Percentiles rank a stretch among this genome's conserved stretches.
phyloP scores from a whole-genome alignment of 2,888 invertebrate species.

The Hedya salicella region DNA sequence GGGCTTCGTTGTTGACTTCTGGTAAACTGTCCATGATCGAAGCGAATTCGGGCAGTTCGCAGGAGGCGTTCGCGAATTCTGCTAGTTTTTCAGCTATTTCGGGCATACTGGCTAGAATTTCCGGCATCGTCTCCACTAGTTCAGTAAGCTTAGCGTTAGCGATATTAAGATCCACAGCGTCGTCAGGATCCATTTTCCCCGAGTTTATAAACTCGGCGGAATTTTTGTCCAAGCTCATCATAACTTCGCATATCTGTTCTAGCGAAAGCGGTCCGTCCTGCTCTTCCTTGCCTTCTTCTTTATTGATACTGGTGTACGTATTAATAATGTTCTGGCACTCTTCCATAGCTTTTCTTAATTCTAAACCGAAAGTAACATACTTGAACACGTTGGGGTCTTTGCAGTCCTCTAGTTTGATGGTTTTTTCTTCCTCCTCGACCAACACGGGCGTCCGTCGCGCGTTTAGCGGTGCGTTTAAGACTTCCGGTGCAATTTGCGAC shows the following conservation, averaged over 20 bases:
- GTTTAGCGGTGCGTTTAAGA: conserved; percentile 63
- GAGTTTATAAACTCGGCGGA: conserved; percentile 70
- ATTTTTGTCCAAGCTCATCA: conserved; percentile 75
- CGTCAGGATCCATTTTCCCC: conserved; percentile 69
- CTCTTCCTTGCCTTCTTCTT: conserved; percentile 57
- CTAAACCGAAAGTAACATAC: conserved; percentile 73
- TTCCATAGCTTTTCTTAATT: conserved; percentile 80
- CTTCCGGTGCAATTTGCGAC: conserved; percentile 57
- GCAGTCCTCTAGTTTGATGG: conserved; percentile 43
- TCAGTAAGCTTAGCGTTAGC: conserved; percentile 71
- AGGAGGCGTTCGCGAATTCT: conserved; percentile 71
- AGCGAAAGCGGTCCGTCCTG: conserved; percentile 62
- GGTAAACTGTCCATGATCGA: conserved; percentile 74
- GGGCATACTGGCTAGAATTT: conserved; percentile 77
- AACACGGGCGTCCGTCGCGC: conserved; percentile 60
- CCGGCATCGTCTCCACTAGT: conserved; percentile 76
- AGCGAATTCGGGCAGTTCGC: conserved; percentile 75
- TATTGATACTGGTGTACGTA: conserved; percentile 69
- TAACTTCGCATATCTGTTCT: conserved; percentile 76
- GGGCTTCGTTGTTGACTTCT: conserved; percentile 71
- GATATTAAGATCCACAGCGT: conserved; percentile 59
- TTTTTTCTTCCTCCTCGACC: conserved; percentile 56
- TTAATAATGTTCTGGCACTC: conserved; percentile 80
- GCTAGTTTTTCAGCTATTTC: conserved; percentile 73
- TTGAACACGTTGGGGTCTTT: conserved; percentile 72